These are phyloP conservation scores for Trichonephila clavipes DNA, from an alignment of 1,140 invertebrate genomes.

Conservation along the genomic window DNA sequence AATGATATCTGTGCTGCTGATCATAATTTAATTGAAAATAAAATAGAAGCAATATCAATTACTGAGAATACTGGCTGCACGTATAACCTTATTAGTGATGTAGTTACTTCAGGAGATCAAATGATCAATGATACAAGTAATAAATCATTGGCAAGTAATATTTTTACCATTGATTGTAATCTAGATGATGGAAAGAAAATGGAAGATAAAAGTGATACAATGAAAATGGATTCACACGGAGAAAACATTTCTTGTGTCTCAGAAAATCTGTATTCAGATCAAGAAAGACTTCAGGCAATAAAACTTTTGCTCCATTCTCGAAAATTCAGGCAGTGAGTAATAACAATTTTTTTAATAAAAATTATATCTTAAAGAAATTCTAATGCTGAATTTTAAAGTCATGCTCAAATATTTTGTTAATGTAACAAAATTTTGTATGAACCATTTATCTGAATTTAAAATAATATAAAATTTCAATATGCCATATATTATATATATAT, in stretches of 20 bases:
- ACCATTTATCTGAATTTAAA: no score
- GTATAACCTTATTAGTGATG: not conserved
- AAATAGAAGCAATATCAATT: not conserved
- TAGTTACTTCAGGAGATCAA: not conserved
- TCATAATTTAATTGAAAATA: not conserved
- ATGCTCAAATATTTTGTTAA: no score
- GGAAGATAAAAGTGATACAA: not conserved
- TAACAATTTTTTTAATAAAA: not conserved
- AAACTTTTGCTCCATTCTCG: constrained; percentile 61
- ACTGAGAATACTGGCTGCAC: not conserved
- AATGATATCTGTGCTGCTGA: not conserved
- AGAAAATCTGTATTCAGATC: not conserved
- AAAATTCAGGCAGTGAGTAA: constrained; percentile 69
- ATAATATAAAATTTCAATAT: no score
- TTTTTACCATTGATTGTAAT: not conserved
- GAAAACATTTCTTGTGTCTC: not conserved
- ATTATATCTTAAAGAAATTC: no score
- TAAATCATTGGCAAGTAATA: not conserved
- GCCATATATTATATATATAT: no score
- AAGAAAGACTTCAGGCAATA: constrained; percentile 43
- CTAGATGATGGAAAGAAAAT: not conserved
- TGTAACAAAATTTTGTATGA: not conserved
- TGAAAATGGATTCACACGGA: not conserved
- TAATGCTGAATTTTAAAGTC: no score
- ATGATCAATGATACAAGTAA: not conserved